These are phyloP conservation scores for Trachurus trachurus DNA, from an alignment of 2,797 vertebrate species.

Conservation along the genomic window DNA sequence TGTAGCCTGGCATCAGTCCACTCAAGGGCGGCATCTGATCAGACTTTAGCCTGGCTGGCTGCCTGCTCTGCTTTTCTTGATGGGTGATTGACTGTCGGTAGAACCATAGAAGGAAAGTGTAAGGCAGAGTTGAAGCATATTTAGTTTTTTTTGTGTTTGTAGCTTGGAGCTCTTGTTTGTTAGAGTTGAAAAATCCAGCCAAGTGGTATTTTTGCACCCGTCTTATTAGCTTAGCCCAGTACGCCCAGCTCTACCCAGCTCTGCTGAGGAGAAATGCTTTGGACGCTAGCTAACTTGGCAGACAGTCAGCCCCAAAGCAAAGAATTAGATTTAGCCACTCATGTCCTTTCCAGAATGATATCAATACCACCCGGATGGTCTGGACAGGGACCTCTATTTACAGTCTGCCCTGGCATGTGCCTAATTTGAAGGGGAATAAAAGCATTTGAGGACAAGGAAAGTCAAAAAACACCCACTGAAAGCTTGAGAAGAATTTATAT, in stretches of 20 bases:
- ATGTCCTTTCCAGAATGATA: conserved; percentile 67
- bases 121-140: conserved; percentile 22
- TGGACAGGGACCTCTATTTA: conserved; percentile 40
- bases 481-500: conserved; percentile 33
- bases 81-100: conserved; percentile 51
- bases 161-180: not conserved
- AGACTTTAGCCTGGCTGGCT: conserved; percentile 46
- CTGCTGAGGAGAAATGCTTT: conserved; percentile 63
- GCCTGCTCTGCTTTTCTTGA: conserved; percentile 34
- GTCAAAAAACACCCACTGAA: conserved; percentile 5
- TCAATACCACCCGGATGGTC: conserved; percentile 59
- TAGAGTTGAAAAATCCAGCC: conserved; percentile 9
- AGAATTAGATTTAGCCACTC: conserved; percentile 64
- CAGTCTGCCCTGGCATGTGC: conserved; percentile 25
- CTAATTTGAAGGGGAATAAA: conserved; percentile 34
- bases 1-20: conserved; percentile 72
- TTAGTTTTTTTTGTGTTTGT: conserved; percentile 16
- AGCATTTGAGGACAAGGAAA: conserved; percentile 20
- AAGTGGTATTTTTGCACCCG: conserved; percentile 24
- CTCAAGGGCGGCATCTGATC: conserved; percentile 71
- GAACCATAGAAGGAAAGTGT: conserved; percentile 39
- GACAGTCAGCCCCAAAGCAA: conserved; percentile 58
- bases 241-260: conserved; percentile 23
- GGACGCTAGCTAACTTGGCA: conserved; percentile 63
- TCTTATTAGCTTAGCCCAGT: conserved; percentile 36